Percentiles rank a stretch among this genome's conserved stretches.
Conservation (phyloP, 1,140 invertebrate species). For the Aphidius ervi region DNA sequence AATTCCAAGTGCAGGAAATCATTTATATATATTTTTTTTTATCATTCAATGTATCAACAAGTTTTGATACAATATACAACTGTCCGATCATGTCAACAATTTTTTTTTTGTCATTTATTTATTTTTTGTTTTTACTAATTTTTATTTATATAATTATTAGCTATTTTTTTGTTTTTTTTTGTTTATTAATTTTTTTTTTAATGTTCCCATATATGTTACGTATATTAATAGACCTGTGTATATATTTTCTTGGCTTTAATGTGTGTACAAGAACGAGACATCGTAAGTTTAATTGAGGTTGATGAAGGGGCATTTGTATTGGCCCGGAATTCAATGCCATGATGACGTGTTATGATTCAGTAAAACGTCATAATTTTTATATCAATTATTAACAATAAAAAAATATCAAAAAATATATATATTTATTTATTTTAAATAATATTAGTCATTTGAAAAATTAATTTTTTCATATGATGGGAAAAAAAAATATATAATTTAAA, state of each 20-base stretch:
- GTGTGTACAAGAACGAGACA: slow-evolving; percentile 48
- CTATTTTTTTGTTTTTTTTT: too few relatives aligned
- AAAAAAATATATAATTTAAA: too few relatives aligned
- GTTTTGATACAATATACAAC: too few relatives aligned
- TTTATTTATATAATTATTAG: too few relatives aligned
- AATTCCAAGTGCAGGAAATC: not conserved
- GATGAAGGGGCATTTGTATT: slow-evolving; percentile 54
- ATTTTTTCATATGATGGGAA: too few relatives aligned
- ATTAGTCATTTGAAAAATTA: too few relatives aligned
- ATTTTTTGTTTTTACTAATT: too few relatives aligned
- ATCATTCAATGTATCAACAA: not conserved
- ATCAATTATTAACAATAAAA: too few relatives aligned
- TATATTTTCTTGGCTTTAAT: slow-evolving; percentile 45
- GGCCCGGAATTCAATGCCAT: slow-evolving; percentile 53
- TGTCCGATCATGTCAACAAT: not conserved
- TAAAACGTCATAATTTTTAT: too few relatives aligned
- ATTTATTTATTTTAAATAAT: too few relatives aligned
- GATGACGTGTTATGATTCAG: slow-evolving; percentile 41
- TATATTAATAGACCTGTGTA: slow-evolving; percentile 5
- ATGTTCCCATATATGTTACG: not conserved
- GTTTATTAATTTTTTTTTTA: too few relatives aligned
- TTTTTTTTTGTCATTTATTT: not conserved
- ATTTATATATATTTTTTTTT: not conserved
- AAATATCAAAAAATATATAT: too few relatives aligned
- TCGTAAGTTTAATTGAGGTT: slow-evolving; percentile 54